Percentiles rank a stretch among this genome's conserved stretches.
Conservation (phyloP, 2,888 invertebrate genomes). For the Smittia sp. region DNA sequence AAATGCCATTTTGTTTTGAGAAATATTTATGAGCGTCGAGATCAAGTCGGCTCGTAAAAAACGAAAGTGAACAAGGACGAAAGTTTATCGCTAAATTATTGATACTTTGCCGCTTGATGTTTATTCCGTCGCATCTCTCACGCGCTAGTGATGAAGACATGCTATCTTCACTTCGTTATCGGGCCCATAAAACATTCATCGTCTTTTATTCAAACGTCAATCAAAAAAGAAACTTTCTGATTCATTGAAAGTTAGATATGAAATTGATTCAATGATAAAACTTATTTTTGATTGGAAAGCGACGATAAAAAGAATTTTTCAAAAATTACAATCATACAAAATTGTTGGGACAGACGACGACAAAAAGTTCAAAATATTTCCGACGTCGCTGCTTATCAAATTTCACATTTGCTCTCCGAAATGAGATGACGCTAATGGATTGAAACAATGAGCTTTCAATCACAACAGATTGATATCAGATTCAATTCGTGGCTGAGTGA, state of each 20-base stretch:
- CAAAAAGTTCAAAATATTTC: not conserved
- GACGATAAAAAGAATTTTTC: too few relatives aligned
- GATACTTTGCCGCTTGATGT: slow-evolving; percentile 7
- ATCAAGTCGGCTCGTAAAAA: not conserved
- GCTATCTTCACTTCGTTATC: slow-evolving; percentile 19
- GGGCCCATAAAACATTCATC: slow-evolving; percentile 12
- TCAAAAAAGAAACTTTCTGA: not conserved
- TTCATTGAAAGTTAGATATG: not conserved
- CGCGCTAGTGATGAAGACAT: not conserved
- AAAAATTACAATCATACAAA: too few relatives aligned
- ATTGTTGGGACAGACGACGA: not conserved
- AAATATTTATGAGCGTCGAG: slow-evolving; percentile 6
- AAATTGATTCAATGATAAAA: not conserved
- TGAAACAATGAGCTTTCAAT: slow-evolving; percentile 12
- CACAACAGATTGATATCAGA: too few relatives aligned
- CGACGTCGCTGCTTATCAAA: not conserved
- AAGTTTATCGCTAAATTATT: slow-evolving; percentile 18
- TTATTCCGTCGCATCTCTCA: not conserved
- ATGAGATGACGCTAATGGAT: not conserved
- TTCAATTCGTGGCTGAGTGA: not conserved
- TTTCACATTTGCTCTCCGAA: not conserved
- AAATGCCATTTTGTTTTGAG: slow-evolving; percentile 7
- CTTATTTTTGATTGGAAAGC: too few relatives aligned
- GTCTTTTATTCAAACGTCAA: not conserved
- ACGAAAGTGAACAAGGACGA: not conserved